Evolutionary conservation across 2,888 invertebrate species (phyloP), one percentile per base, ranked within the genome.

Genomic region (Apomyelois bistriatella): DNA sequence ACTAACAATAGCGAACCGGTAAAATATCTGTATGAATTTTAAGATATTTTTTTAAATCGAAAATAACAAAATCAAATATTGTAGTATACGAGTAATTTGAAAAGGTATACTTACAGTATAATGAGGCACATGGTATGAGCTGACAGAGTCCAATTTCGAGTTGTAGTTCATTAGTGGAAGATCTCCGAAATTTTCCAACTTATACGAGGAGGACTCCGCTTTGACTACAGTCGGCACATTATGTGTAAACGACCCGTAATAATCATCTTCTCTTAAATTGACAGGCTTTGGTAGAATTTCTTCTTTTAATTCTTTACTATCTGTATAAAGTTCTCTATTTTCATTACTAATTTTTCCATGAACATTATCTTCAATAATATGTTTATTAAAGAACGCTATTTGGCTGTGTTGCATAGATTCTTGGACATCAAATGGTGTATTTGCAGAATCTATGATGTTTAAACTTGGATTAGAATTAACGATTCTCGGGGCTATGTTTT

Each of bases 121-220:
- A 74, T 90, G 89, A 0, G 90, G 89, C 32, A 89, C 90, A 52
- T 75, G 79, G 57, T 90, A 90, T 0, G 89, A 90, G 58, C 82
- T 84, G 42, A 85, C 82, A 0, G 79, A 72, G 48, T 82, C 74
- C 38, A 82, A 64, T 54, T 88, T 87, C 12, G 86, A 83, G 52
- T 80, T 70, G 60, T 81, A 82, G 46, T 82, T 76, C 86, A 87
- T 88, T 1, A 90, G 58, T 1, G 90, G 90, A 32, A 90, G 59
- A 28, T 79, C 68, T 0, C 85, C 86, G 12, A 89, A 82, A 60
- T 70, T 82, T 58, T 83, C 83, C 47, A 81, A 63, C 63, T 78
- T 82, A 76, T 80, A 86, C 0, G 73, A 68, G 49, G 58, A 62
- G 1, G 66, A 54, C 1, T 76, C 72, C 2, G 76, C 58, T 16